Percentiles rank a stretch among this genome's conserved stretches.
Evolutionary conservation across 2,113 vertebrate species (phyloP).

Genomic region (Paedocypris sp.): DNA sequence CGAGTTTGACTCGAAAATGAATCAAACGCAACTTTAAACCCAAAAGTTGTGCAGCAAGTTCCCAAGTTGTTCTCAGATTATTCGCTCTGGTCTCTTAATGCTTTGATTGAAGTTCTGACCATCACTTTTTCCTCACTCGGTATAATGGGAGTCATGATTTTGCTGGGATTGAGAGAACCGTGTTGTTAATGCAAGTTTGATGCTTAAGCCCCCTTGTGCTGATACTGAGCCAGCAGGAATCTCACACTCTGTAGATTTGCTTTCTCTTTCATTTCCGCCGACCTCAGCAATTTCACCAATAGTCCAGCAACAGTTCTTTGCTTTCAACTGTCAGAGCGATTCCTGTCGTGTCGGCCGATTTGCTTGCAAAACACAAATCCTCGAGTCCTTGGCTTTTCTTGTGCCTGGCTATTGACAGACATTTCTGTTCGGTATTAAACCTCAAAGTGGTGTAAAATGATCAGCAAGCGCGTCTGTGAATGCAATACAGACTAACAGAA

Average conservation of each 20-base stretch:
- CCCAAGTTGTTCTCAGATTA: too few species aligned
- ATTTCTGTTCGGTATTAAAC: constrained; percentile 44
- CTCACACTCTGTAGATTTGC: neutral
- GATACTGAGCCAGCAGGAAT: constrained; percentile 5
- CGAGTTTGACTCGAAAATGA: neutral
- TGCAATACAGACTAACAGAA: too few species aligned
- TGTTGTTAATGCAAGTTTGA: constrained; percentile 17
- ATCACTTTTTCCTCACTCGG: constrained; percentile 36
- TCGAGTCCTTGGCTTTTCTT: constrained; percentile 40
- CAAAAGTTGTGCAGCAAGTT: constrained; percentile 45
- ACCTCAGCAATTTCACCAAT: constrained; percentile 28
- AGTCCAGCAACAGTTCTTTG: constrained; percentile 49
- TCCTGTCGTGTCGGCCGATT: constrained; percentile 46
- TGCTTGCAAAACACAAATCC: constrained; percentile 38
- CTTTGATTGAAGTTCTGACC: constrained; percentile 43
- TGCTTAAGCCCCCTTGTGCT: neutral
- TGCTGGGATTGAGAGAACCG: constrained; percentile 34
- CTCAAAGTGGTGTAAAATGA: constrained; percentile 27
- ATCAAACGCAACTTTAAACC: neutral
- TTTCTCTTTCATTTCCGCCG: neutral
- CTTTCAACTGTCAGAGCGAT: constrained; percentile 47
- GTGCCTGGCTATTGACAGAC: constrained; percentile 51
- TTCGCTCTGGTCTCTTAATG: too few species aligned
- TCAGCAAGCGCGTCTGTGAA: too few species aligned
- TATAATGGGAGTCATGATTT: constrained; percentile 50